A percentile compares a stretch with the other conserved stretches of the same genome.
Evolutionary conservation across 2,797 vertebrate genomes (phyloP).

Genomic region (Schizopygopsis pylzovi): DNA sequence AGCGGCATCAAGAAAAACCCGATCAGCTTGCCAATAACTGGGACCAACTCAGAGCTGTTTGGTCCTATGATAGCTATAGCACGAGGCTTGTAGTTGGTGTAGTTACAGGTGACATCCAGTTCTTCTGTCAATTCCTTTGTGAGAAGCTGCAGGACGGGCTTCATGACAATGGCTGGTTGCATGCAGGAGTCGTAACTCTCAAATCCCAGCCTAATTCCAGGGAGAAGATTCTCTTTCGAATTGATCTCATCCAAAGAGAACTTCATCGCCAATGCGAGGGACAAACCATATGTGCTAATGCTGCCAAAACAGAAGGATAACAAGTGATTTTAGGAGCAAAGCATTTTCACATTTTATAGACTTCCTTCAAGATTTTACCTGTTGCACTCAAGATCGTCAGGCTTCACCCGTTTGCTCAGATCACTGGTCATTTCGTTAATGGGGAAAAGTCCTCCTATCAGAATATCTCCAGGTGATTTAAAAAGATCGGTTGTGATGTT

Average conservation of each 20-base stretch:
- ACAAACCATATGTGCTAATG: conserved; percentile 69
- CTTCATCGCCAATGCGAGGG: conserved; percentile 80
- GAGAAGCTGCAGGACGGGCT: conserved; percentile 74
- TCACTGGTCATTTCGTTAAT: conserved; percentile 74
- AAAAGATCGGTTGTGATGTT: conserved; percentile 77
- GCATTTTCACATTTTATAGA: background rate
- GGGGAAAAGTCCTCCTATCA: conserved; percentile 80
- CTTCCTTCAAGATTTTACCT: conserved; percentile 63
- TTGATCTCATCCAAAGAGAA: conserved; percentile 82
- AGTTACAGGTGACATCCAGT: conserved; percentile 79
- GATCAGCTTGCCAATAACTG: conserved; percentile 83
- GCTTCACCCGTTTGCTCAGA: conserved; percentile 65
- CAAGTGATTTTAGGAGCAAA: background rate
- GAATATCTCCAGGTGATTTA: conserved; percentile 73
- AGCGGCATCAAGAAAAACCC: conserved; percentile 90
- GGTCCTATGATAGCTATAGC: conserved; percentile 87
- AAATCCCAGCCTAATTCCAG: conserved; percentile 76
- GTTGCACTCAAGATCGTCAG: conserved; percentile 70
- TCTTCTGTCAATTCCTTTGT: conserved; percentile 58
- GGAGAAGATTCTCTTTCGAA: conserved; percentile 68
- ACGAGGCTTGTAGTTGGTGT: conserved; percentile 81
- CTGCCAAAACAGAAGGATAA: conserved; percentile 62
- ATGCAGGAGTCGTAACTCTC: conserved; percentile 76
- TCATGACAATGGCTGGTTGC: conserved; percentile 72
- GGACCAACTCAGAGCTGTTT: conserved; percentile 76